Conservation (phyloP, 1,140 invertebrate genomes). For the Lanistes nyassanus region DNA sequence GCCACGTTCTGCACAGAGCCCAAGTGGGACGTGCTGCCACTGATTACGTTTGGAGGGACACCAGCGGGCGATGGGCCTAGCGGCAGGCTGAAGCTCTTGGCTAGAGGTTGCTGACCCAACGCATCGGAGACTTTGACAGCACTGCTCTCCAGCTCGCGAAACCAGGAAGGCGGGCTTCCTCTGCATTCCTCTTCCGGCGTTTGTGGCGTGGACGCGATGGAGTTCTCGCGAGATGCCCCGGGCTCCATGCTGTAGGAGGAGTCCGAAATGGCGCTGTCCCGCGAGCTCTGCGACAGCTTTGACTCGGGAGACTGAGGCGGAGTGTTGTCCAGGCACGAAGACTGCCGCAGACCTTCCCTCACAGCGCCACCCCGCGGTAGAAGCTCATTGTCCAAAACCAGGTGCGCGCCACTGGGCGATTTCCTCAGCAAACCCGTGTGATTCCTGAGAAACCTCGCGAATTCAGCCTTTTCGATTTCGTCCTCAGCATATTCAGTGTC, state of each 20-base stretch:
- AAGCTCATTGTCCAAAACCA: constrained; percentile 49
- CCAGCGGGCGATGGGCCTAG: not conserved
- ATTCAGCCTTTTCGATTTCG: constrained; percentile 35
- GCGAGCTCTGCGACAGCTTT: constrained; percentile 51
- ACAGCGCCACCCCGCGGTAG: not conserved
- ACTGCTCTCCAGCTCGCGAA: not conserved
- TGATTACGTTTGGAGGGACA: not conserved
- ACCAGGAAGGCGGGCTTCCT: constrained; percentile 15
- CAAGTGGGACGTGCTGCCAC: not conserved
- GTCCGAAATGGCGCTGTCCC: constrained; percentile 50
- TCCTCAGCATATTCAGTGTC: constrained; percentile 10
- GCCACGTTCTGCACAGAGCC: constrained; percentile 35
- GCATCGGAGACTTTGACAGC: constrained; percentile 9
- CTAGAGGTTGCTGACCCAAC: not conserved
- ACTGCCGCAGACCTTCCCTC: constrained; percentile 17
- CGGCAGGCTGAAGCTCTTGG: constrained; percentile 5
- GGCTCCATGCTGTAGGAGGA: constrained; percentile 37
- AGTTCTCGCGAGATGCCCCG: constrained; percentile 28
- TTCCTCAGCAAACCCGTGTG: constrained; percentile 42
- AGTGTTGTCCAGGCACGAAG: constrained; percentile 42
- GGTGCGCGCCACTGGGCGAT: constrained; percentile 56
- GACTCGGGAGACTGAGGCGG: constrained; percentile 53
- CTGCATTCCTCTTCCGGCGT: constrained; percentile 33
- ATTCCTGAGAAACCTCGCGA: constrained; percentile 19
- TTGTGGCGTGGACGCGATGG: constrained; percentile 33